Conservation (phyloP, 2,888 invertebrate genomes). For the Philonicus albiceps region DNA sequence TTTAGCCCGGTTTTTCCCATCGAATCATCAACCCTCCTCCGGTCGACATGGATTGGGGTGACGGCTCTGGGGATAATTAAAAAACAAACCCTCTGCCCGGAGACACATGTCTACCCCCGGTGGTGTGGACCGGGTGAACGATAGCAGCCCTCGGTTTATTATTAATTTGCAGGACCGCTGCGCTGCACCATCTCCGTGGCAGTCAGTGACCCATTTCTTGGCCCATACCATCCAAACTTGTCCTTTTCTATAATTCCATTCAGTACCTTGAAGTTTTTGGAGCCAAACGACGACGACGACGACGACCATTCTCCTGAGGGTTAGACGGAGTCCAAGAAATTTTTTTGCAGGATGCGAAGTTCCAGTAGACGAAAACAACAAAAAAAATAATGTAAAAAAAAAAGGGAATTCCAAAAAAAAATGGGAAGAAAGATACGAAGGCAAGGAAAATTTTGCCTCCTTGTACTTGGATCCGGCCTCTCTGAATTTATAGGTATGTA, state of each 20-base stretch:
- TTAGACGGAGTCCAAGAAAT: constrained; percentile 38
- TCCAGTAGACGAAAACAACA: constrained; percentile 35
- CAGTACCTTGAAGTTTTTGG: constrained; percentile 22
- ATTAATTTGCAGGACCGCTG: constrained; percentile 12
- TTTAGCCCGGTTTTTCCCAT: neutral
- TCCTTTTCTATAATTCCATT: constrained; percentile 26
- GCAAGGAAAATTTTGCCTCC: constrained; percentile 25
- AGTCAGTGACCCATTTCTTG: constrained; percentile 27
- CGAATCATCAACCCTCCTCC: neutral
- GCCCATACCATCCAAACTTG: neutral
- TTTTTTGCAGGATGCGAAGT: constrained; percentile 28
- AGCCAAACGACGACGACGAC: neutral
- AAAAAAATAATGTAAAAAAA: neutral
- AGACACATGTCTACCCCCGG: neutral
- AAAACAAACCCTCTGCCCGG: neutral
- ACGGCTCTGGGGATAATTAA: neutral
- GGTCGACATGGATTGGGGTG: neutral
- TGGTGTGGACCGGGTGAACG: neutral
- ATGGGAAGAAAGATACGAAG: neutral
- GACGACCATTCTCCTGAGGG: constrained; percentile 14
- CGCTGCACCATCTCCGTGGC: neutral
- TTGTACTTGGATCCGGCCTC: constrained; percentile 41
- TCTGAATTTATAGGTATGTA: constrained; percentile 39
- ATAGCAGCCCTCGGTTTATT: neutral
- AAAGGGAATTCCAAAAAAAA: neutral